Conservation (phyloP, 2,113 vertebrate genomes). For the Dunckerocampus dactyliophorus region DNA sequence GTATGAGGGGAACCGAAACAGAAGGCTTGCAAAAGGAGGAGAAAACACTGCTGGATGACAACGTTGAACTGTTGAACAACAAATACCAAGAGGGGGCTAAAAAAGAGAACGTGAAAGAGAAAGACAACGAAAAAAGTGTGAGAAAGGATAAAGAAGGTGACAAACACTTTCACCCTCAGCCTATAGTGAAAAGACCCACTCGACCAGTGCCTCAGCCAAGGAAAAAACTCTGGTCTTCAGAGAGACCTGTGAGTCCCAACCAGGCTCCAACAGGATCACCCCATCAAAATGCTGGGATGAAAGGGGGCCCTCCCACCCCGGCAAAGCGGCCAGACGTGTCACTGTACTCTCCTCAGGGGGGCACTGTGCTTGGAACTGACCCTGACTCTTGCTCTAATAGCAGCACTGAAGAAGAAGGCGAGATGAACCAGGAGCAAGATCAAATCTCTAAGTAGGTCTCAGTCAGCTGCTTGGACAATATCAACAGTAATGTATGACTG, state of each 20-base stretch:
- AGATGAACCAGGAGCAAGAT: slow-evolving; percentile 55
- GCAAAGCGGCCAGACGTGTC: slow-evolving; percentile 63
- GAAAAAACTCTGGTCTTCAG: slow-evolving; percentile 57
- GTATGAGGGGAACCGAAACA: slow-evolving; percentile 24
- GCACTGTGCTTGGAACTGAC: slow-evolving; percentile 55
- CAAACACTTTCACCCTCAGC: slow-evolving; percentile 14
- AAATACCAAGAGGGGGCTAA: slow-evolving; percentile 7
- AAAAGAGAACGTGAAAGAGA: slow-evolving; percentile 22
- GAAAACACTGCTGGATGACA: slow-evolving; percentile 20
- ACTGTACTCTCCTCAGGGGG: slow-evolving; percentile 73
- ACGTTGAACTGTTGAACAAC: slow-evolving; percentile 11
- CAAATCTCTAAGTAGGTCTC: slow-evolving; percentile 37
- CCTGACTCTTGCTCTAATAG: slow-evolving; percentile 88
- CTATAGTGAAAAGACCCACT: slow-evolving; percentile 32
- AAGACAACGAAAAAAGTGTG: slow-evolving; percentile 9
- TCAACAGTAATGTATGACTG: background rate
- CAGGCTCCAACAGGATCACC: slow-evolving; percentile 18
- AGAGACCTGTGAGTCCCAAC: slow-evolving; percentile 2
- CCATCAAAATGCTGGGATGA: slow-evolving; percentile 27
- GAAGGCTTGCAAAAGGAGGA: slow-evolving; percentile 32
- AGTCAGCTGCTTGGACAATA: background rate
- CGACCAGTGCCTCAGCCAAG: slow-evolving; percentile 79
- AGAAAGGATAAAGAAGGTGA: slow-evolving; percentile 33
- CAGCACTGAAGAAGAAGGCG: slow-evolving; percentile 88
- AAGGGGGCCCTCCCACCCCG: slow-evolving; percentile 6